These are phyloP conservation scores for Paralichthys olivaceus DNA, from an alignment of 2,113 vertebrate genomes.

Conservation along the genomic window DNA sequence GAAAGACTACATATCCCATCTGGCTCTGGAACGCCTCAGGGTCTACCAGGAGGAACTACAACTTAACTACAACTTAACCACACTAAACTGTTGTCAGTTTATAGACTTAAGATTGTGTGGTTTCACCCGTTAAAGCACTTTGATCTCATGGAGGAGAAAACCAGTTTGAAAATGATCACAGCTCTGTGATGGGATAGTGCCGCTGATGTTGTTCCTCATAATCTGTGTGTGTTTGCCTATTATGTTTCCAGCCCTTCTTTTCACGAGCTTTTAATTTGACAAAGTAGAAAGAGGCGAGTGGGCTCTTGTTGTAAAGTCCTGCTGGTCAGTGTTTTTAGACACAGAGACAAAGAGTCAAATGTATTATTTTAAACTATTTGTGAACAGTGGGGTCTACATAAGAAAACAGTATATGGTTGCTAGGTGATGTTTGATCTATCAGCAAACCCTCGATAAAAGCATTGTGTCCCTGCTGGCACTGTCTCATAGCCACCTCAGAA, in stretches of 20 bases:
- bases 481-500: not conserved
- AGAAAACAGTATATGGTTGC: not conserved
- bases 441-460: too few relatives aligned
- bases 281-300: not conserved
- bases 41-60: too few relatives aligned
- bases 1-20: too few relatives aligned
- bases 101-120: not conserved
- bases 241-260: not conserved
- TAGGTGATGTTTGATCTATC: not conserved
- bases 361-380: conserved; percentile 6
- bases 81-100: too few relatives aligned
- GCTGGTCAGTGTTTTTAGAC: not conserved
- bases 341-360: not conserved
- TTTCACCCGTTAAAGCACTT: not conserved
- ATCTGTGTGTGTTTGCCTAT: not conserved
- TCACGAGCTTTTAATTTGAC: not conserved
- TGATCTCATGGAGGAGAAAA: not conserved
- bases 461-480: conserved; percentile 12
- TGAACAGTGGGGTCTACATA: not conserved
- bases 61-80: too few relatives aligned
- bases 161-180: not conserved
- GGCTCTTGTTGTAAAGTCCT: too few relatives aligned
- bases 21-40: too few relatives aligned
- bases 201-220: not conserved
- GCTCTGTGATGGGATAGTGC: not conserved